Evolutionary conservation across 2,888 invertebrate species (phyloP).

Genomic region (Tromatobia lineatoria): DNA sequence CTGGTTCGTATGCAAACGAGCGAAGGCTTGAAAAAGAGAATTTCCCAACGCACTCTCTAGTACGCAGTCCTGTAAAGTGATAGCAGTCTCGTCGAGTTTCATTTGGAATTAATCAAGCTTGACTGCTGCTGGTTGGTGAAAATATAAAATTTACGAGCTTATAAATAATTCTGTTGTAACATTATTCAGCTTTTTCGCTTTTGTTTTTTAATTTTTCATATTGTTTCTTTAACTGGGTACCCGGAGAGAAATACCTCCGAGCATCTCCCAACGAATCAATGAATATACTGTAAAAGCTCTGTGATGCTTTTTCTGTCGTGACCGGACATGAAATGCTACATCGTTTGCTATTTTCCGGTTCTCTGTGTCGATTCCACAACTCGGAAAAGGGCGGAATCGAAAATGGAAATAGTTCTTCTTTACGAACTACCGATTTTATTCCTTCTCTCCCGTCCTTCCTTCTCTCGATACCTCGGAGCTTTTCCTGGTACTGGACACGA

Average conservation of each 20-base stretch:
- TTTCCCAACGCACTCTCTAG: slow-evolving; percentile 18
- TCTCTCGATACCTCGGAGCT: not conserved
- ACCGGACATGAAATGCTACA: slow-evolving; percentile 20
- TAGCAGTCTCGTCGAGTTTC: slow-evolving; percentile 18
- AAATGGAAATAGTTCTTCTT: slow-evolving; percentile 34
- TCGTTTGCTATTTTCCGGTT: slow-evolving; percentile 14
- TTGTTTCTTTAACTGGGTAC: not conserved
- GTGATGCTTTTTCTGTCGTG: not conserved
- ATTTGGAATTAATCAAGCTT: slow-evolving; percentile 26
- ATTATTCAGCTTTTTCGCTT: not conserved
- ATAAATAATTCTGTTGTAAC: not conserved
- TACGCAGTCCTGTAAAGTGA: slow-evolving; percentile 1
- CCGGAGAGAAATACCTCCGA: slow-evolving; percentile 3
- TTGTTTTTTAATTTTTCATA: not conserved
- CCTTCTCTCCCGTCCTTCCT: not conserved
- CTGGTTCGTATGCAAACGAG: slow-evolving; percentile 35
- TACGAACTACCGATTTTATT: not conserved
- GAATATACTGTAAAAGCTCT: slow-evolving; percentile 16
- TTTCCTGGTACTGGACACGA: slow-evolving; percentile 6
- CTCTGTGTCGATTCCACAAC: slow-evolving; percentile 2
- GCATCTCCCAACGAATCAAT: slow-evolving; percentile 8
- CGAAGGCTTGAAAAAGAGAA: slow-evolving; percentile 28
- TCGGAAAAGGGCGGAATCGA: slow-evolving; percentile 22
- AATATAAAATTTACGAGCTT: not conserved
- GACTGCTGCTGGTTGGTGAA: not conserved